Evolutionary conservation across 2,888 invertebrate species (phyloP), one percentile per base, ranked within the genome.

Genomic region (Melanostoma scalare): DNA sequence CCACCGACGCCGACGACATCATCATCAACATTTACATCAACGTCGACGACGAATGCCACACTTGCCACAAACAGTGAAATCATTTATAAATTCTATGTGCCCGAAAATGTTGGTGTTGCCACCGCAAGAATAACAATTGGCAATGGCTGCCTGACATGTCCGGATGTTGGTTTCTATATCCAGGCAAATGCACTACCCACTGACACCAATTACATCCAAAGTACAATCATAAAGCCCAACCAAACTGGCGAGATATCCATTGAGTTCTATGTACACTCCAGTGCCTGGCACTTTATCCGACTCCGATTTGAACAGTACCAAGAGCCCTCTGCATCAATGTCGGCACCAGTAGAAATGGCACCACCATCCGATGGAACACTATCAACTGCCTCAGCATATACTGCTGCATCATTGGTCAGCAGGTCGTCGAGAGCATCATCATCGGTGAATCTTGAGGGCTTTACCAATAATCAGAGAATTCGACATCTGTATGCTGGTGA

Each of bases 241-340:
- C 87, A 90, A 86, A 90, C 89, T 2, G 91, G 89, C 67, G 90
- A 91, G 77, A 88, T 89, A 48, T 91, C 91, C 71, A 90, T 94
- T 6, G 87, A 89, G 56, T 94, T 94, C 88, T 90, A 91, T 82
- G 93, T 94, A 0, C 91, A 93, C 78, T 93, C 94, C 10, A 92
- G 91, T 84, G 89, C 92, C 3, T 94, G 94, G 93, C 94, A 94
- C 89, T 94, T 93, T 87, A 90, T 94, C 3, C 89, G 91, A 44
- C 88, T 93, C 48, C 87, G 88, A 82, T 92, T 91, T 86, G 87
- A 86, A 56, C 77, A 78, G 38, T 80, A 77, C 35, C 61, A 65
- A 52, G 75, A 80, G 40, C 76, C 71, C 63, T 72, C 38, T 4
- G 72, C 77, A 56, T 77, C 75, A 65, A 48, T 61, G 50, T 61